A percentile compares a stretch with the other conserved stretches of the same genome.
These are phyloP conservation scores for Hedya salicella DNA, from an alignment of 2,888 invertebrate species.

Conservation along the genomic window DNA sequence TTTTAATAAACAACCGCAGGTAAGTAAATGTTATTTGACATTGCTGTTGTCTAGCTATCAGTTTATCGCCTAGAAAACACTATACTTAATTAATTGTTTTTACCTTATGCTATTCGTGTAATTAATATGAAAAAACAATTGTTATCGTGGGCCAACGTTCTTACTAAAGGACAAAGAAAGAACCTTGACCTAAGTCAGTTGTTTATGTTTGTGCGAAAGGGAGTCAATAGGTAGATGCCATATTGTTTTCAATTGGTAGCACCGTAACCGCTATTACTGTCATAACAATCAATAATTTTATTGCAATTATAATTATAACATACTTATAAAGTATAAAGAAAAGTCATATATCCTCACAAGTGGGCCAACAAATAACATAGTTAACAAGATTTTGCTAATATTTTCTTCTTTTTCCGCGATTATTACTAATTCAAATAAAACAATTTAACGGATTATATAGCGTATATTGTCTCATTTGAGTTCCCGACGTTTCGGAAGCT, in stretches of 20 bases:
- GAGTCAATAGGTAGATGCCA: not conserved
- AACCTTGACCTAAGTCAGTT: constrained; percentile 5
- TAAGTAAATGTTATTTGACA: not conserved
- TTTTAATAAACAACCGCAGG: constrained; percentile 5
- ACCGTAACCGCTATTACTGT: not conserved
- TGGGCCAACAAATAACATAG: too few species aligned
- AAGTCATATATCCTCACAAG: too few species aligned
- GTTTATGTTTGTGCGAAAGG: constrained; percentile 8
- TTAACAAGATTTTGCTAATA: too few species aligned
- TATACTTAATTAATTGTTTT: constrained; percentile 9
- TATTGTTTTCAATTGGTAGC: not conserved
- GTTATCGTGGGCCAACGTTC: not conserved
- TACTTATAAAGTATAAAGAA: too few species aligned
- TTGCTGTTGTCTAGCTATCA: constrained; percentile 8
- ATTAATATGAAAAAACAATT: constrained; percentile 17
- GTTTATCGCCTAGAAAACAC: constrained; percentile 17
- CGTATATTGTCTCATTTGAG: too few species aligned
- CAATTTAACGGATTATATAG: too few species aligned
- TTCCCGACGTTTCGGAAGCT: too few species aligned
- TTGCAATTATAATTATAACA: too few species aligned
- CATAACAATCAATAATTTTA: too few species aligned
- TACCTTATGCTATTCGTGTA: constrained; percentile 17
- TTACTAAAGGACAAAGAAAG: constrained; percentile 2
- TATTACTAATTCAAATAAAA: too few species aligned
- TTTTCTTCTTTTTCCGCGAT: too few species aligned